Evolutionary conservation across 1,140 invertebrate species (phyloP), one percentile per base, ranked within the genome.

Genomic region (Eupristina koningsbergeri): DNA sequence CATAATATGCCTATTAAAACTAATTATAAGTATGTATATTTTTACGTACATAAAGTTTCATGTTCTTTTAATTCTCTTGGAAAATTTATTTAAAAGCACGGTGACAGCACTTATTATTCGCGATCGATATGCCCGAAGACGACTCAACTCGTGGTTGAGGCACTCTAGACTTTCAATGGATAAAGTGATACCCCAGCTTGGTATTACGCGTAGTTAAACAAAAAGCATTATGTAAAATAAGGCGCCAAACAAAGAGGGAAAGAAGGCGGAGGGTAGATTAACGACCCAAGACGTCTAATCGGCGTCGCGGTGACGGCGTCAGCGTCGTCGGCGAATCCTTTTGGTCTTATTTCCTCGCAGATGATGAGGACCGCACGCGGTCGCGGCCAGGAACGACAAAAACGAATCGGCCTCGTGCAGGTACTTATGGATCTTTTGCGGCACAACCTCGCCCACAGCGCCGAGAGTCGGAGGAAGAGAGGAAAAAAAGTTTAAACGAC

Each of bases 281-380:
- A 84, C 83, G 73, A 84, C 79, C 81, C 83, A 58, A 84, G 73
- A 84, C 78, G 78, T 73, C 63, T 84, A 84, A 84, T 84, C 71
- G 83, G 39, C 81, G 29, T 36, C 13, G 26, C 9, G 22, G 19
- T 58, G 53, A 26, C 53, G 22, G 53, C 9, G 19, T 5, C 22
- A 22, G 9, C 22, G 22, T 2, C 22, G 53, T 6, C 3, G 53
- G 0, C 53, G n/a, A 29, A 77, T 29, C 47, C 47, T 15, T 50
- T 7, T 2, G 7, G 9, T 50, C 47, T 15, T 17, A 13, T 17
- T 45, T 36, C 58, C 15, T 69, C 45, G 19, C 13, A 74, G 58
- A 39, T 71, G 36, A 41, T 31, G 69, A 53, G 80, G 61, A 58
- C 11, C 64, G 34, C 17, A 26, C 53, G 77, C 77, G 34, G 36